phyloP scores from a whole-genome alignment of 2,888 invertebrate genomes.

The Limnephilus rhombicus region DNA sequence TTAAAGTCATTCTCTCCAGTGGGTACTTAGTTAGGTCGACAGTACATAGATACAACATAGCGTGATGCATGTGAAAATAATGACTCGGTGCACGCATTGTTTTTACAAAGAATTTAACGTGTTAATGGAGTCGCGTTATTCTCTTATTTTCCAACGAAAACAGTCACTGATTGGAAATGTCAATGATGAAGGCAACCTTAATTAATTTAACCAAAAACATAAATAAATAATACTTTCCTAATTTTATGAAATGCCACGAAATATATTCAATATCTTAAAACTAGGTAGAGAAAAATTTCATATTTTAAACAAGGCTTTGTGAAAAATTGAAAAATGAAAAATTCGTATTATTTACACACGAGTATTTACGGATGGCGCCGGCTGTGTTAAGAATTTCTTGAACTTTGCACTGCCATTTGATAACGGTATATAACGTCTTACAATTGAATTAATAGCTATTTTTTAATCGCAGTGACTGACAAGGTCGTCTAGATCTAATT shows the following conservation, averaged over 20 bases:
- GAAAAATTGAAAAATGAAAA: too few relatives aligned
- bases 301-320: too few relatives aligned
- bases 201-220: too few relatives aligned
- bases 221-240: not conserved
- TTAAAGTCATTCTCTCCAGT: not conserved
- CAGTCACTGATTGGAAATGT: not conserved
- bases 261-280: too few relatives aligned
- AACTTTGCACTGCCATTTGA: too few relatives aligned
- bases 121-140: constrained; percentile 5
- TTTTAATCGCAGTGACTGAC: not conserved
- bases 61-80: constrained; percentile 53
- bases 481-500: not conserved
- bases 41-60: constrained; percentile 13
- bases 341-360: too few relatives aligned
- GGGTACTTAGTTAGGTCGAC: not conserved
- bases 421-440: not conserved
- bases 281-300: too few relatives aligned
- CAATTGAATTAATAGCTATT: not conserved
- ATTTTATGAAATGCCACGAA: too few relatives aligned
- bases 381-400: too few relatives aligned
- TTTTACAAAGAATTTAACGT: constrained; percentile 10
- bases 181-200: not conserved
- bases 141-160: not conserved
- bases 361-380: too few relatives aligned
- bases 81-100: constrained; percentile 31